These are phyloP conservation scores for Meloidogyne exigua DNA, from an alignment of 1,140 invertebrate genomes.

Conservation along the genomic window DNA sequence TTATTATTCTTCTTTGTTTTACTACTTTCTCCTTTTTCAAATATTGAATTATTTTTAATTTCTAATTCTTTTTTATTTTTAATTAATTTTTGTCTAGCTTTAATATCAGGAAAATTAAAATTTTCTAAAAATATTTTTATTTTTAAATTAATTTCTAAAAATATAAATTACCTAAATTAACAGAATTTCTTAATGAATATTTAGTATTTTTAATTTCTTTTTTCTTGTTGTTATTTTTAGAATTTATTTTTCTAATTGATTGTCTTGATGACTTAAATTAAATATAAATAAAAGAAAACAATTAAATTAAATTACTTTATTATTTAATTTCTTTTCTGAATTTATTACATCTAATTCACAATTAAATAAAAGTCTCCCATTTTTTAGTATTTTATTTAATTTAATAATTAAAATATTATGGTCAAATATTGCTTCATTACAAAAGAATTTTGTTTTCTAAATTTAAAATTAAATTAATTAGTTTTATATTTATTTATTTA, in stretches of 20 bases:
- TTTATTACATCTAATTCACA: not conserved
- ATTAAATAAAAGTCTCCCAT: not conserved
- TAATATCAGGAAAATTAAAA: not conserved
- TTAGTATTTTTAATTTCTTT: no score
- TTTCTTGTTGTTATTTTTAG: no score
- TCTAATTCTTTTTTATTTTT: not conserved
- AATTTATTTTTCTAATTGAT: no score
- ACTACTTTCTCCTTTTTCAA: not conserved
- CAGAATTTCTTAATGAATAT: no score
- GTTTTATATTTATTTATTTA: not conserved
- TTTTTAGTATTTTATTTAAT: not conserved
- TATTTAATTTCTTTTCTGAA: not conserved
- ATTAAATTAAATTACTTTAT: not conserved
- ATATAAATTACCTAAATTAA: no score
- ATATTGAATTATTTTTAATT: not conserved
- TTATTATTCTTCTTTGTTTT: no score
- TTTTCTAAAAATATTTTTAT: not conserved
- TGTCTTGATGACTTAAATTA: not conserved
- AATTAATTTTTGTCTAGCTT: not conserved
- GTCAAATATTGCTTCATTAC: constrained; percentile 2
- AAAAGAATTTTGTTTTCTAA: not conserved
- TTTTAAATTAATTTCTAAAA: not conserved
- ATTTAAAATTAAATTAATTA: not conserved
- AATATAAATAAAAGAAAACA: not conserved
- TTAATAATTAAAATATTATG: not conserved